Evolutionary conservation across 2,113 vertebrate species (phyloP), one percentile per base, ranked within the genome.

Genomic region (Ranitomeya imitator): DNA sequence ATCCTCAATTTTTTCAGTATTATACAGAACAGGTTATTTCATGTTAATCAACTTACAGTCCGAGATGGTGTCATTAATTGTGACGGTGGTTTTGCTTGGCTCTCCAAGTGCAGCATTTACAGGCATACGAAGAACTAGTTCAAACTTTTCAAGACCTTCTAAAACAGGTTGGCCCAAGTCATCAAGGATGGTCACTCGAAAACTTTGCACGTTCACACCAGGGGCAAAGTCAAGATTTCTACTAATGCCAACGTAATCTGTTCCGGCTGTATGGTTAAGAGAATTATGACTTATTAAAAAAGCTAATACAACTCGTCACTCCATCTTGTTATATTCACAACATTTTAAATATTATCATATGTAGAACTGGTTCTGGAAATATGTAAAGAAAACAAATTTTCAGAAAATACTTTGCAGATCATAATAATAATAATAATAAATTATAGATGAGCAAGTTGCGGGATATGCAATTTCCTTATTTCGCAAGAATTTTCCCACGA

Each of bases 211-310:
- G 2, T 91, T 95, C 37, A 96, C 94, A 14, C 96, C 96, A 0
- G 95, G 96, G 45, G 94, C 93, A 90, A 98, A 98, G 92, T 96
- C 94, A 88, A 97, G 92, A 86, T 96, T 97, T 89, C 67, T 91
- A 90, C 94, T 96, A 60, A 98, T 94, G 83, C 96, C 96, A 45
- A 96, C 92, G 0, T 97, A 97, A 91, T 97, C 96, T 19, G 94
- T 90, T 89, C 96, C 96, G 90, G 96, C 96, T 97, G 88, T 37
- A 9, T 80, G 55, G 85, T 71, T 71, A 90, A 88, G 21, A n/a
- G 86, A 88, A 84, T 15, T n/a, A 88, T 19, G 91, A 6, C 8
- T 80, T 11, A 54, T 6, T 14, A n/a, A 67, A 83, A 14, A 54
- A 51, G 10, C 0, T 51, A 59, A 81, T 37, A n/a, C 23, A 80